Evolutionary conservation across 2,888 invertebrate genomes (phyloP), one percentile per base, ranked within the genome.

Genomic region (Perizoma flavofasciatum): DNA sequence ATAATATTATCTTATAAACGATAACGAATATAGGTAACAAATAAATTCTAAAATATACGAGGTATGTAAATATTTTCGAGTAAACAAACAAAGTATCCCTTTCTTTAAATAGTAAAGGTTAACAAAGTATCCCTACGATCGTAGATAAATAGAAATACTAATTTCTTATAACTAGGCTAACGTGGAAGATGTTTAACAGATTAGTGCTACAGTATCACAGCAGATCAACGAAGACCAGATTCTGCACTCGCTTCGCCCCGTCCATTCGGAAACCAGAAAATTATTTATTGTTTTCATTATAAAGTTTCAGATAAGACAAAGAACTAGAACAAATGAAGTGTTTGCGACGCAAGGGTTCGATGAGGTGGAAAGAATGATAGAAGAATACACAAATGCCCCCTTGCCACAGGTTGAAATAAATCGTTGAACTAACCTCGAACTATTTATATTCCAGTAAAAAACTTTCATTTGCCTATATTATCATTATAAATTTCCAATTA

Each of bases 151-250:
- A 89, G 86, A 89, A 88, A 86, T 79, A 86, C 85, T 89, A 86
- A 82, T 83, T 72, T 85, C 88, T 89, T 91, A 91, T 63, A 86
- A 86, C 84, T 89, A 89, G 75, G 67, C 83, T 87, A 89, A 88
- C 85, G 81, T 88, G 89, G 89, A 89, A 89, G 89, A 86, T 88
- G 86, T 86, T 80, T 69, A 76, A 83, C 79, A 83, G 85, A 82
- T 85, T 81, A 87, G 86, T 87, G 83, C 86, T 88, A 89, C 81
- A 88, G 82, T 92, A 91, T 92, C 90, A 91, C 91, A 91, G 89
- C 86, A 88, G 88, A 85, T 83, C 83, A 82, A 82, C 80, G 83
- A 83, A 83, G 82, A 82, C 79, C 78, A 78, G 78, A 77, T 78
- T 74, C 77, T 75, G 81, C 79, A 74, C 80, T 77, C 71, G 68